These are phyloP conservation scores for Dasypus novemcinctus DNA, from an alignment of 2,113 vertebrate species.

Conservation along the genomic window DNA sequence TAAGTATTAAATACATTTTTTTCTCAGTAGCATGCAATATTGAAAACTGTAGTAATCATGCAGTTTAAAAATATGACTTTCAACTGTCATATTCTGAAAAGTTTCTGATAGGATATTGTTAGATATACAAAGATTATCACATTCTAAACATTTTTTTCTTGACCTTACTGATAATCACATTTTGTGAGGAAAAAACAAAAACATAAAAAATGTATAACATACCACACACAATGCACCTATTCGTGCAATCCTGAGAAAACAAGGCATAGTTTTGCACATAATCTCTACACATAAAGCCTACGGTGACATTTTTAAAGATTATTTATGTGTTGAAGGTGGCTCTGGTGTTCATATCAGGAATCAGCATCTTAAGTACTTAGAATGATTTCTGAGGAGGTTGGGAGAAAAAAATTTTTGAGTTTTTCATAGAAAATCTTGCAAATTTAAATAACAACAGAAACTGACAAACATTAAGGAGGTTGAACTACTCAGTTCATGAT, in stretches of 20 bases:
- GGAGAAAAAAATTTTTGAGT: constrained; percentile 19
- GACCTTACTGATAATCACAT: neutral
- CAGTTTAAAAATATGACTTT: constrained; percentile 3
- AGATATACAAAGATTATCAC: neutral
- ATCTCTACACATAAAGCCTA: neutral
- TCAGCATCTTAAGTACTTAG: neutral
- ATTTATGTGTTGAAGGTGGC: neutral
- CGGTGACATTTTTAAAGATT: constrained; percentile 39
- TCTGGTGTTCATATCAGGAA: constrained; percentile 1
- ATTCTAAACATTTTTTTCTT: constrained; percentile 30
- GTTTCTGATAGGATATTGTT: constrained; percentile 17
- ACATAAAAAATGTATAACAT: neutral
- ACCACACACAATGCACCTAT: neutral
- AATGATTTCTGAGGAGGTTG: constrained; percentile 1
- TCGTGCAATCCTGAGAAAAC: constrained; percentile 24
- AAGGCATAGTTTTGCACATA: neutral
- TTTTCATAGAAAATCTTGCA: constrained; percentile 58
- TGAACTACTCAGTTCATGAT: constrained; percentile 52
- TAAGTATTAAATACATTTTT: constrained; percentile 19
- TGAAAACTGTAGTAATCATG: neutral
- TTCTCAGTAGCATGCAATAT: neutral
- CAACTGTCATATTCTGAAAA: neutral
- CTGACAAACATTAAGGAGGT: constrained; percentile 62
- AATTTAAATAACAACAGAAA: constrained; percentile 65
- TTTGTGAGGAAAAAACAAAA: neutral